Base-by-base conservation (phyloP, 2,888 invertebrate genomes). In the Eugnorisma glareosa region DNA sequence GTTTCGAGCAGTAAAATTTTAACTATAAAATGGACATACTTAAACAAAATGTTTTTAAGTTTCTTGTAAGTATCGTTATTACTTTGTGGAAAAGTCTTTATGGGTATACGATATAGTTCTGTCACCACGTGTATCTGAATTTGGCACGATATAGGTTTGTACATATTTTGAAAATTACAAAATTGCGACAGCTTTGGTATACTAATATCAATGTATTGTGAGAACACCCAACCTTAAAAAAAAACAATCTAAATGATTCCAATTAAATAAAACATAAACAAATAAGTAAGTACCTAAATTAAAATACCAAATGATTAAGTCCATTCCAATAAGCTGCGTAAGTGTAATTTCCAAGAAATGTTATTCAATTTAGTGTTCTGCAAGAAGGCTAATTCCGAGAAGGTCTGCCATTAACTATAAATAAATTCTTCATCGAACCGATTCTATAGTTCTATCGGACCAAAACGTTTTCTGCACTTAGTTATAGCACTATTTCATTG, bases 331-430 rank as follows among this genome's bases (percentile, higher is more conserved):
- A 63, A 13, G 28, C 74, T 69, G 40, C 73, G 61, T 76, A 57
- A 69, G 59, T 67, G n/a, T 85, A 48, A 72, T 81, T 89, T 81
- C 81, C 75, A 61, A 77, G 82, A 87, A 84, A 76, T 57, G 43
- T 76, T 72, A 79, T 75, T 77, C 67, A 84, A 71, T 85, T 70
- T 73, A 69, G 57, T 73, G 75, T 77, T 81, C 82, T 69, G 69
- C 76, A 70, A 77, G 77, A 83, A 85, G 71, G 76, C 79, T 79
- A 61, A 81, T 91, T 93, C 91, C 84, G 78, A 85, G 92, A 92
- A 92, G 89, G 89, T 86, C 88, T 87, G 82, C 83, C 86, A 89
- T 89, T 90, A 89, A 89, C 89, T 91, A 89, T 87, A 90, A 83
- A 92, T 92, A 93, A 75, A 92, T 89, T 89, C 88, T 89, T 87